Conservation (phyloP, 1,140 invertebrate species). For the Steinernema khuongi region DNA sequence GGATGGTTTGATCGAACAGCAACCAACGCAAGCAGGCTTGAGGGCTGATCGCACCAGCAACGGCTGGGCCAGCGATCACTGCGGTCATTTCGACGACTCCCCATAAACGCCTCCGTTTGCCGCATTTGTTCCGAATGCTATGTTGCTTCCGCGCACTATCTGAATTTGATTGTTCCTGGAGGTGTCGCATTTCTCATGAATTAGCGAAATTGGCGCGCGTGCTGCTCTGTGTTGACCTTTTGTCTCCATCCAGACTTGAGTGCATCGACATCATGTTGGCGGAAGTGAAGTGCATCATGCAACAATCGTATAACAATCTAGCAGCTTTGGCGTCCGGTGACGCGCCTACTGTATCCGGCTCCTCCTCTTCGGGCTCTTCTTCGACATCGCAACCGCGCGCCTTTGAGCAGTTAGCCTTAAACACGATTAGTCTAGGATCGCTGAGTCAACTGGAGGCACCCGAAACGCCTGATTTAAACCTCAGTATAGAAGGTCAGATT, state of each 20-base stretch:
- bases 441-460: background rate
- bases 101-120: no score
- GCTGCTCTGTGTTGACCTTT: background rate
- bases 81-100: no score
- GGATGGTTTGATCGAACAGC: no score
- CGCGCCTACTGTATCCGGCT: background rate
- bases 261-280: background rate
- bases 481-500: background rate
- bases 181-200: slow-evolving; percentile 15
- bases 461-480: background rate
- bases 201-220: slow-evolving; percentile 5
- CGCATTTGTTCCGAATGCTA: no score
- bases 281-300: background rate
- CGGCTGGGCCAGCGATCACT: no score
- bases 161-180: background rate
- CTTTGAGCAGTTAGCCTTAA: background rate
- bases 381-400: background rate
- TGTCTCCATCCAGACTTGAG: background rate
- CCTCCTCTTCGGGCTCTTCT: background rate
- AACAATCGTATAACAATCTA: slow-evolving; percentile 9
- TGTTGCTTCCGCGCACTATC: no score
- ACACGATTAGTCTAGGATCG: slow-evolving; percentile 3
- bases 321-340: background rate
- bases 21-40: no score
- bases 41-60: no score